A percentile compares a stretch with the other conserved stretches of the same genome.
Evolutionary conservation across 2,113 vertebrate genomes (phyloP).

Genomic region (Saccopteryx bilineata): DNA sequence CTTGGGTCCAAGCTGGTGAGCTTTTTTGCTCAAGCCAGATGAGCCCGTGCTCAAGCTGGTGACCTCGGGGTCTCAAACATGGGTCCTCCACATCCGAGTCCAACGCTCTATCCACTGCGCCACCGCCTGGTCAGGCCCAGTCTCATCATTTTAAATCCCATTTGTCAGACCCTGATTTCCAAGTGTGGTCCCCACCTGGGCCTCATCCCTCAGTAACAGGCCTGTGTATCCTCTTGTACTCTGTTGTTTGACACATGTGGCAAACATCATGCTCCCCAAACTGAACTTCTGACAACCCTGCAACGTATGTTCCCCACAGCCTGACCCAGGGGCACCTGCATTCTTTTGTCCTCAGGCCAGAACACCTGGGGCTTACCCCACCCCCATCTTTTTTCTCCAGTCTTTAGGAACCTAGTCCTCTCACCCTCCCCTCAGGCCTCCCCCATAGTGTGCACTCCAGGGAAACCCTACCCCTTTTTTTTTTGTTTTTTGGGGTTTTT

Average conservation of each 20-base stretch:
- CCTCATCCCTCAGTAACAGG: background rate
- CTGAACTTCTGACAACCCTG: background rate
- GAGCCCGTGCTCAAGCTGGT: no score
- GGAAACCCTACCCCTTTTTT: background rate
- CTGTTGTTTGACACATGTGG: background rate
- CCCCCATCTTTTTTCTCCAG: no score
- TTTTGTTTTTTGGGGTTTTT: no score
- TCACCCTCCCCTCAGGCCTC: no score
- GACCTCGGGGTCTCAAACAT: no score
- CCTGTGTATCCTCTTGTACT: background rate
- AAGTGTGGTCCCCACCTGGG: background rate
- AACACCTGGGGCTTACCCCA: no score
- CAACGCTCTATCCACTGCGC: no score
- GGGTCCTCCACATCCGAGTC: no score
- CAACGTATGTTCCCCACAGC: background rate
- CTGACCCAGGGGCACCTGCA: background rate
- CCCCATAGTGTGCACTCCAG: background rate
- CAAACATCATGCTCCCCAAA: rapidly evolving
- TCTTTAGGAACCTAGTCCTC: rapidly evolving
- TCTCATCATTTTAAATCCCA: background rate
- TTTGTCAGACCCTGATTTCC: background rate
- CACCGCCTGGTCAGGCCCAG: no score
- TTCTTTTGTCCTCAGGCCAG: background rate
- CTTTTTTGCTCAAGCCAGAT: no score
- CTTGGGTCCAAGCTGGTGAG: no score